Evolutionary conservation across 1,140 invertebrate species (phyloP), one percentile per base, ranked within the genome.

Genomic region (Hyles euphorbiae): DNA sequence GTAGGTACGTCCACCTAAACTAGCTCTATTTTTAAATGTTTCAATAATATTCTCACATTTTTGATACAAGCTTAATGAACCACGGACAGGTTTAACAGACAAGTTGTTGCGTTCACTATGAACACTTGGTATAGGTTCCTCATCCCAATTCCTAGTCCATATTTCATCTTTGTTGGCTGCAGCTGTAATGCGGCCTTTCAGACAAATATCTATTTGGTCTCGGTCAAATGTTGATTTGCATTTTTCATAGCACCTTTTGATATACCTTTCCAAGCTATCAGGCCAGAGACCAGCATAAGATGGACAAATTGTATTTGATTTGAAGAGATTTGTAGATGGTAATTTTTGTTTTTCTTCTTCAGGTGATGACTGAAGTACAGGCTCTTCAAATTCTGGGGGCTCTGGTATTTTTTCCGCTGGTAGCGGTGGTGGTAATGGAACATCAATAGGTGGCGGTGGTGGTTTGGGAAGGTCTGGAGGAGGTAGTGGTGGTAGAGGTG

Each of bases 111-210:
- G 88, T 80, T 95, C 94, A 76, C 94, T 95, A 70, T 95, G 91
- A 40, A 95, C 94, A 78, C 93, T 95, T 2, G 97, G 97, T 61
- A 98, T 91, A 22, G 97, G 95, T 82, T 98, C 97, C 63, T 93
- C 93, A 64, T 94, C 93, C 98, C 98, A 99, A 89, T 98, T 96
- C 72, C 96, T 96, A 0, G 94, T 93, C 92, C 93, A 95, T 11
- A 98, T 90, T 61, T 95, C 94, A 57, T 95, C 95, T 67, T 94
- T 93, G 70, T 94, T 94, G n/a, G 95, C 95, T 0, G 96, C 95
- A 50, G 93, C 92, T 22, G 96, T 98, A 59, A 99, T 94, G 87
- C 98, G 96, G 44, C 96, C 96, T 84, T 98, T 98, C 36, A 99
- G 89, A 67, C 97, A 95, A 60, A 97, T 96, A 80, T 98, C 96